Evolutionary conservation across 2,113 vertebrate genomes (phyloP).

Genomic region (Passer montanus): DNA sequence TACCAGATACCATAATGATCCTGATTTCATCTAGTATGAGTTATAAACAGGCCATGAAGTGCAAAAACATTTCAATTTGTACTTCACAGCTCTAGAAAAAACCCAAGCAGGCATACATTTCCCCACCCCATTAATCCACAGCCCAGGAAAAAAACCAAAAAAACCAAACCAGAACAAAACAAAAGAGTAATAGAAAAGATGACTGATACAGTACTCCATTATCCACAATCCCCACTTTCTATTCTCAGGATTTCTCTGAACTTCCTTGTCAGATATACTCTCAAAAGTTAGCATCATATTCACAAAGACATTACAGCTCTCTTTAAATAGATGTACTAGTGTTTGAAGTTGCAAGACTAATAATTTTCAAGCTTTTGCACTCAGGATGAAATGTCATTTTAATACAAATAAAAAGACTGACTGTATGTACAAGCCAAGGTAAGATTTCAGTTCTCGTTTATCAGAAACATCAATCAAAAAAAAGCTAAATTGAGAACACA

Average conservation of each 20-base stretch:
- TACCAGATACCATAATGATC: conserved; percentile 56
- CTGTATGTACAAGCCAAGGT: conserved; percentile 79
- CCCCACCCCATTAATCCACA: conserved; percentile 26
- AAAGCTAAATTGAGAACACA: conserved; percentile 75
- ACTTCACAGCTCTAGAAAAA: conserved; percentile 33
- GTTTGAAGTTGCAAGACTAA: conserved; percentile 75
- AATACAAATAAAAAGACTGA: conserved; percentile 75
- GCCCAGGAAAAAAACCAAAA: conserved; percentile 21
- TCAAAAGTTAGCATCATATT: conserved; percentile 49
- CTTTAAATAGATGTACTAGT: conserved; percentile 67
- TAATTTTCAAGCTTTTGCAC: conserved; percentile 74
- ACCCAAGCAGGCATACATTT: background rate
- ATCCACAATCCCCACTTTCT: conserved; percentile 44
- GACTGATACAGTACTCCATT: conserved; percentile 44
- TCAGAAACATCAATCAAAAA: conserved; percentile 77
- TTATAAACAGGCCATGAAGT: conserved; percentile 14
- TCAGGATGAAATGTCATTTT: conserved; percentile 78
- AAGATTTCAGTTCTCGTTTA: conserved; percentile 73
- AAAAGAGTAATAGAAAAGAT: conserved; percentile 22
- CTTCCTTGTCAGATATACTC: conserved; percentile 39
- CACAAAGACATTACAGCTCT: conserved; percentile 61
- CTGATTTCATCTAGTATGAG: conserved; percentile 57
- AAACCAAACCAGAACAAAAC: background rate
- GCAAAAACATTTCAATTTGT: background rate
- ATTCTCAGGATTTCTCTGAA: conserved; percentile 53